phyloP scores from a whole-genome alignment of 2,797 vertebrate species.

The Ctenosaura bakeri region DNA sequence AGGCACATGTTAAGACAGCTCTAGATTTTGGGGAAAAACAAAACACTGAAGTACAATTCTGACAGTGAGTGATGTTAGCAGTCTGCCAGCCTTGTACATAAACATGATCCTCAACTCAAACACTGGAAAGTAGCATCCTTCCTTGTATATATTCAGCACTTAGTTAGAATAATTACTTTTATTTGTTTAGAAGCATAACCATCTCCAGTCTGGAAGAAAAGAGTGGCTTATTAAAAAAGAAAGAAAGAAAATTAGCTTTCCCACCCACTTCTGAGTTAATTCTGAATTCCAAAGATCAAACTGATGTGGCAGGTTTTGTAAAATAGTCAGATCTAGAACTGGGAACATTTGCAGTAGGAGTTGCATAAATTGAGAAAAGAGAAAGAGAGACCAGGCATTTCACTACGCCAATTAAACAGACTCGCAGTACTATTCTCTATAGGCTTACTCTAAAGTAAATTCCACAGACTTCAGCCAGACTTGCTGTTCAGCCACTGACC shows the following conservation, averaged over 20 bases:
- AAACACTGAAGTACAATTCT: too few species aligned
- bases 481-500: not conserved
- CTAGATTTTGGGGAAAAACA: not conserved
- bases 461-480: not conserved
- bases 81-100: not conserved
- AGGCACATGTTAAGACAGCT: not conserved
- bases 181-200: not conserved
- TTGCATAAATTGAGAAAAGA: not conserved
- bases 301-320: not conserved
- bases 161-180: not conserved
- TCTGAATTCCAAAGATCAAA: too few species aligned
- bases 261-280: not conserved
- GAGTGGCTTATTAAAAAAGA: not conserved
- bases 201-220: not conserved
- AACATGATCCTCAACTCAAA: not conserved
- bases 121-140: not conserved
- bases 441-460: not conserved
- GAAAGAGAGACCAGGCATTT: not conserved
- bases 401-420: too few species aligned
- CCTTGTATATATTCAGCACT: not conserved
- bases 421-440: not conserved
- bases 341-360: not conserved
- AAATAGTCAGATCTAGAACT: not conserved
- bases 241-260: not conserved
- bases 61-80: not conserved